phyloP scores from a whole-genome alignment of 2,797 vertebrate genomes.

The Macroramphosus scolopax region DNA sequence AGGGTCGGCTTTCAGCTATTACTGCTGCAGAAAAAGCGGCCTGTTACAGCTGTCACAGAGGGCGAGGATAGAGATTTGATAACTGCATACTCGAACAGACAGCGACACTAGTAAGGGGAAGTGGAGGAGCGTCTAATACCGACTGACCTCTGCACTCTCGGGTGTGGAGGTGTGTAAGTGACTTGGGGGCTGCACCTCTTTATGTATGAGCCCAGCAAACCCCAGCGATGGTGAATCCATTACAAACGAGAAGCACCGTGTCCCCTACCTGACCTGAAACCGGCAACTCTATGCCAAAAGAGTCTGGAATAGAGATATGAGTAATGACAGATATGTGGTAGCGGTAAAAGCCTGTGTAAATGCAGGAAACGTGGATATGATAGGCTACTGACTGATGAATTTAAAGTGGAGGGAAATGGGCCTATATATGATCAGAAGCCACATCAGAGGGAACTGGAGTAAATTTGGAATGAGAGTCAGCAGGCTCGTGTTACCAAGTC shows the following conservation, averaged over 20 bases:
- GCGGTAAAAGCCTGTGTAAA: slow-evolving; percentile 56
- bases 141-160: slow-evolving; percentile 60
- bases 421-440: slow-evolving; percentile 52
- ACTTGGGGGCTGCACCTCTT: slow-evolving; percentile 61
- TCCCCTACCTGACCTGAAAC: slow-evolving; percentile 72
- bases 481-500: slow-evolving; percentile 58
- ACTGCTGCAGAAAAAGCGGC: slow-evolving; percentile 18
- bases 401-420: slow-evolving; percentile 53
- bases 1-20: slow-evolving; percentile 31
- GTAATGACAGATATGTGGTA: slow-evolving; percentile 68
- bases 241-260: slow-evolving; percentile 64
- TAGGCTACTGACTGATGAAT: slow-evolving; percentile 65
- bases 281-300: slow-evolving; percentile 51
- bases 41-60: slow-evolving; percentile 52
- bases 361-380: slow-evolving; percentile 64
- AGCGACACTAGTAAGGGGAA: slow-evolving; percentile 37
- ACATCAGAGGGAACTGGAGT: slow-evolving; percentile 52
- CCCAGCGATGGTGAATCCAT: slow-evolving; percentile 74
- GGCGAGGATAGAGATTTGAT: no score
- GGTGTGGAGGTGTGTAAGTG: slow-evolving; percentile 34
- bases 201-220: slow-evolving; percentile 59
- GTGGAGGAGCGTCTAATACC: slow-evolving; percentile 48
- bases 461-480: slow-evolving; percentile 50
- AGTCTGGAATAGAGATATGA: slow-evolving; percentile 66
- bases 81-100: slow-evolving; percentile 37